Evolutionary conservation across 2,113 vertebrate species (phyloP).

Genomic region (Rhinoptilus africanus): DNA sequence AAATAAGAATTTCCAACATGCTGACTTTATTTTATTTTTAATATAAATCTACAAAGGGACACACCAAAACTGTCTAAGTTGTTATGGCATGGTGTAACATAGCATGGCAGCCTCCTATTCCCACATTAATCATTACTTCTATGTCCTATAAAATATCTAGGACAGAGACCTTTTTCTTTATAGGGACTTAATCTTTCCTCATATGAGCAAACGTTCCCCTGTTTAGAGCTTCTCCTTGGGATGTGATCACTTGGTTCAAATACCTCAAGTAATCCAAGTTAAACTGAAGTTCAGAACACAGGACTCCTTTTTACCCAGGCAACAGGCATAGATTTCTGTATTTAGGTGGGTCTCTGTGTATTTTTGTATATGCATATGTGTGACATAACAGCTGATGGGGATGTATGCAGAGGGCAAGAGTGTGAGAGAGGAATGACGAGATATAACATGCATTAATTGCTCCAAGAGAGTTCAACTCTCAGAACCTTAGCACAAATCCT

Average conservation of each 20-base stretch:
- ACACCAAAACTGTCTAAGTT: background rate
- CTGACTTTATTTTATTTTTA: background rate
- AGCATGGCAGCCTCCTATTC: background rate
- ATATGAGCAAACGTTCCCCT: background rate
- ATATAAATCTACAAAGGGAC: background rate
- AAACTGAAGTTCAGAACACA: background rate
- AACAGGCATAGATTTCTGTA: background rate
- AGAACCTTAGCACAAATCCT: background rate
- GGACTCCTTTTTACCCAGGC: background rate
- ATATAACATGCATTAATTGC: background rate
- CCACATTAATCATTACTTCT: background rate
- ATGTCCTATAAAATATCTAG: background rate
- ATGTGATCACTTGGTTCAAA: background rate
- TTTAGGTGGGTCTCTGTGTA: background rate
- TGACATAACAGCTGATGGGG: background rate
- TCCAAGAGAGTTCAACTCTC: background rate
- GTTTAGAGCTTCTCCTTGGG: background rate
- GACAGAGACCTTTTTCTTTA: background rate
- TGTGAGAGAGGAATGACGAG: background rate
- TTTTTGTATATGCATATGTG: background rate
- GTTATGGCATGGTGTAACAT: background rate
- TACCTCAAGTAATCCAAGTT: background rate
- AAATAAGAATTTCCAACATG: background rate
- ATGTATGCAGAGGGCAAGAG: background rate
- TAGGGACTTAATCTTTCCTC: background rate